phyloP scores from a whole-genome alignment of 2,888 invertebrate species.

The Oligia fasciuncula region DNA sequence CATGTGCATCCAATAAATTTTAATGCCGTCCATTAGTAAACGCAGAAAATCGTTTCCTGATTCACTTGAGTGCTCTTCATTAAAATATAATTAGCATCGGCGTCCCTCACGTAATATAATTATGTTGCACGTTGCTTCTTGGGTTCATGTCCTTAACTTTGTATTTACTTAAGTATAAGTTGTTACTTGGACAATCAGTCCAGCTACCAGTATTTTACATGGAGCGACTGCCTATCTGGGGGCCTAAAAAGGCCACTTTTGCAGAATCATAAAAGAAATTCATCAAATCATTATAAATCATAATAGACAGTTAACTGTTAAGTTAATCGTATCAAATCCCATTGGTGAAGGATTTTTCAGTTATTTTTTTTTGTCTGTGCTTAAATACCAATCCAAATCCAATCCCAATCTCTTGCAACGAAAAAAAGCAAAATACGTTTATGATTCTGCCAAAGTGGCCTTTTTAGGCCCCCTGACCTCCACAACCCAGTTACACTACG shows the following conservation, averaged over 20 bases:
- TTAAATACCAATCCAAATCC: too few species aligned
- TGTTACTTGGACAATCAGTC: background rate
- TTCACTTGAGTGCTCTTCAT: constrained; percentile 22
- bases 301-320: too few species aligned
- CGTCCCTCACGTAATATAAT: constrained; percentile 31
- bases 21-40: constrained; percentile 9
- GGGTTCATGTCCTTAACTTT: constrained; percentile 25
- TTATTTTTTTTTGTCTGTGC: too few species aligned
- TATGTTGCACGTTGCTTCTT: constrained; percentile 31
- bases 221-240: background rate
- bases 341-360: too few species aligned
- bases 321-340: too few species aligned
- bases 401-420: too few species aligned
- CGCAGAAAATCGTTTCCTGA: constrained; percentile 30
- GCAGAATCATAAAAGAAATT: too few species aligned
- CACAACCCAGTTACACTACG: background rate
- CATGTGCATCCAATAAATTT: constrained; percentile 37
- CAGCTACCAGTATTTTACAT: background rate
- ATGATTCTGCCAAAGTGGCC: too few species aligned
- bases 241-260: too few species aligned
- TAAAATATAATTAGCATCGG: constrained; percentile 20
- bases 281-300: too few species aligned
- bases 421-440: too few species aligned
- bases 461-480: too few species aligned
- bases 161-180: background rate